phyloP scores from a whole-genome alignment of 2,888 invertebrate species.

The Chloroclystis v-ata region DNA sequence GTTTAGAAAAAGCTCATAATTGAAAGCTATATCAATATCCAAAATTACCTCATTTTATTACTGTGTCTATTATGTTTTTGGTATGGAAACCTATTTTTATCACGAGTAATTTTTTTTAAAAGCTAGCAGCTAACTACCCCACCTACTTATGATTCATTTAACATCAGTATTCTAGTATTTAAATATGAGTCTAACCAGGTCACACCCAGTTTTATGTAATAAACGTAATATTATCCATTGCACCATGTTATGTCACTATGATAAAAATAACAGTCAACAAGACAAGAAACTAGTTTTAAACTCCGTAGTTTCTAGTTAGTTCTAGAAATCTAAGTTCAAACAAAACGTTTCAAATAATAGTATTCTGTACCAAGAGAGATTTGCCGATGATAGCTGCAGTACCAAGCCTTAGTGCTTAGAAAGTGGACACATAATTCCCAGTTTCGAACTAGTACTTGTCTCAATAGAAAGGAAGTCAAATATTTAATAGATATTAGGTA shows the following conservation, averaged over 20 bases:
- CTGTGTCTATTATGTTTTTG: too few relatives aligned
- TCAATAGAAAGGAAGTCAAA: slow-evolving; percentile 21
- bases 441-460: slow-evolving; percentile 22
- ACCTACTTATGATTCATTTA: too few relatives aligned
- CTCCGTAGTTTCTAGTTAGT: not conserved
- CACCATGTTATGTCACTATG: not conserved
- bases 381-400: slow-evolving; percentile 23
- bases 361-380: slow-evolving; percentile 13
- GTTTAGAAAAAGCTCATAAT: too few relatives aligned
- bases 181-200: slow-evolving; percentile 1
- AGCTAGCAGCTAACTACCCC: too few relatives aligned
- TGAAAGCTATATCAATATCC: too few relatives aligned
- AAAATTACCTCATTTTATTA: too few relatives aligned
- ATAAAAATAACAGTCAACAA: not conserved
- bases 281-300: not conserved
- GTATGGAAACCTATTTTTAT: too few relatives aligned
- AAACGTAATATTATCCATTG: not conserved
- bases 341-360: not conserved
- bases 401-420: slow-evolving; percentile 24
- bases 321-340: slow-evolving; percentile 1
- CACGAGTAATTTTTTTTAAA: too few relatives aligned
- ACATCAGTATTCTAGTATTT: slow-evolving; percentile 1
- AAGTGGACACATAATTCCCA: slow-evolving; percentile 27
- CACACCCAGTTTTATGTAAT: slow-evolving; percentile 6
- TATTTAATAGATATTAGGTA: not conserved